Percentiles rank a stretch among this genome's conserved stretches.
Conservation (phyloP, 2,113 vertebrate species). For the Pithys albifrons region DNA sequence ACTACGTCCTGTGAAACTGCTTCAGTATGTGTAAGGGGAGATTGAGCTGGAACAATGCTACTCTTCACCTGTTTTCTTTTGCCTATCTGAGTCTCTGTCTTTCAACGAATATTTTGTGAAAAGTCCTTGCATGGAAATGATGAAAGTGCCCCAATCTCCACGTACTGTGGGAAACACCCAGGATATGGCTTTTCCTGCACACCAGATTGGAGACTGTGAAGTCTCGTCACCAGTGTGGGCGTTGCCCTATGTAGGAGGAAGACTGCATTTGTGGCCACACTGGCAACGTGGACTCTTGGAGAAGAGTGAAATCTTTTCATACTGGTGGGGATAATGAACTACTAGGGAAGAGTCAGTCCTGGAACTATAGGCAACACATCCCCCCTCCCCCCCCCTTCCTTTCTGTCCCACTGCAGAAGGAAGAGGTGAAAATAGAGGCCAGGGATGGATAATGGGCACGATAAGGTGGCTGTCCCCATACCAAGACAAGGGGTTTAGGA, state of each 20-base stretch:
- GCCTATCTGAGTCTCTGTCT: not conserved
- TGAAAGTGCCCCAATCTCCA: not conserved
- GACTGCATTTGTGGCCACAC: not conserved
- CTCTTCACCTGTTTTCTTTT: not conserved
- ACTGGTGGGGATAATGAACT: not conserved
- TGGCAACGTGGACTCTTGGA: not conserved
- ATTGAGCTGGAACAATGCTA: not conserved
- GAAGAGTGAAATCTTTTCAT: not conserved
- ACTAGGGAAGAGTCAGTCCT: not conserved
- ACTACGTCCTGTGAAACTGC: not conserved
- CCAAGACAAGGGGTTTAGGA: not conserved
- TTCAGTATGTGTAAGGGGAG: not conserved
- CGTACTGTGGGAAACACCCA: not conserved
- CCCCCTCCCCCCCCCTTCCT: not conserved
- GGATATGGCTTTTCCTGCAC: not conserved
- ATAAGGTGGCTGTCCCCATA: fast-evolving
- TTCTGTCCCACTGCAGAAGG: not conserved
- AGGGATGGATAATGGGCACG: not conserved
- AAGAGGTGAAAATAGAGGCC: not conserved
- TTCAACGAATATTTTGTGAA: not conserved
- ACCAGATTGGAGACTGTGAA: not conserved
- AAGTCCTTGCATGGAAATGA: not conserved
- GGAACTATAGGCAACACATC: conserved; percentile 28
- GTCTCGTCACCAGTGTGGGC: not conserved
- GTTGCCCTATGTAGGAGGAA: not conserved